These are phyloP conservation scores for Coelinius sp. DNA, from an alignment of 2,888 invertebrate genomes.

Conservation along the genomic window DNA sequence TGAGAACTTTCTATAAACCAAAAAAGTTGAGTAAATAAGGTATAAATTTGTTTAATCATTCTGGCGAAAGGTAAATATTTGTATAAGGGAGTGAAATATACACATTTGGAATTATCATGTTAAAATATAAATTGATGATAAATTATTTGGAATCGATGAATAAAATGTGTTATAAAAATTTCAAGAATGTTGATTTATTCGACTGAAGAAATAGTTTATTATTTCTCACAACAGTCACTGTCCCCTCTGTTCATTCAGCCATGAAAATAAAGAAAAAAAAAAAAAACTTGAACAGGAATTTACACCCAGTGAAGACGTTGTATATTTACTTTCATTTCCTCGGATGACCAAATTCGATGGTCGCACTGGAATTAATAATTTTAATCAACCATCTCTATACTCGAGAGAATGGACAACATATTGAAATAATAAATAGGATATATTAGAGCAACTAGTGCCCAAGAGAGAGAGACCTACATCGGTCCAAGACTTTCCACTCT, in stretches of 20 bases:
- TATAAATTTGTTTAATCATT: neutral
- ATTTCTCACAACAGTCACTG: neutral
- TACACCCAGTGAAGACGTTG: neutral
- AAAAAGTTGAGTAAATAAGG: slow-evolving; percentile 61
- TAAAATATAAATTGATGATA: no score
- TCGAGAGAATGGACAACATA: no score
- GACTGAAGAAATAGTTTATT: neutral
- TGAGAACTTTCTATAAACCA: slow-evolving; percentile 69
- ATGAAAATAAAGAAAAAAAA: no score
- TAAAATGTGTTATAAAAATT: neutral
- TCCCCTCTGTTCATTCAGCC: neutral
- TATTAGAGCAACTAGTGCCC: no score
- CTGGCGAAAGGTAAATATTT: slow-evolving; percentile 3
- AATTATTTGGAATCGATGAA: neutral
- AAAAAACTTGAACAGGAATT: neutral
- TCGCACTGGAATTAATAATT: neutral
- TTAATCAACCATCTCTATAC: no score
- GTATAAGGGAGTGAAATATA: neutral
- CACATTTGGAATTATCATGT: no score
- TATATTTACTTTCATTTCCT: slow-evolving; percentile 5
- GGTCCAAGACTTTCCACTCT: slow-evolving; percentile 45
- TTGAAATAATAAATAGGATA: no score
- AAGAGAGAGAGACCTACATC: slow-evolving; percentile 26
- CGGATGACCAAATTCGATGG: slow-evolving; percentile 14
- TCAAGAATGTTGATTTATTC: slow-evolving; percentile 3